Percentiles rank a stretch among this genome's conserved stretches.
These are phyloP conservation scores for Hucho hucho DNA, from an alignment of 2,113 vertebrate species.

Conservation along the genomic window DNA sequence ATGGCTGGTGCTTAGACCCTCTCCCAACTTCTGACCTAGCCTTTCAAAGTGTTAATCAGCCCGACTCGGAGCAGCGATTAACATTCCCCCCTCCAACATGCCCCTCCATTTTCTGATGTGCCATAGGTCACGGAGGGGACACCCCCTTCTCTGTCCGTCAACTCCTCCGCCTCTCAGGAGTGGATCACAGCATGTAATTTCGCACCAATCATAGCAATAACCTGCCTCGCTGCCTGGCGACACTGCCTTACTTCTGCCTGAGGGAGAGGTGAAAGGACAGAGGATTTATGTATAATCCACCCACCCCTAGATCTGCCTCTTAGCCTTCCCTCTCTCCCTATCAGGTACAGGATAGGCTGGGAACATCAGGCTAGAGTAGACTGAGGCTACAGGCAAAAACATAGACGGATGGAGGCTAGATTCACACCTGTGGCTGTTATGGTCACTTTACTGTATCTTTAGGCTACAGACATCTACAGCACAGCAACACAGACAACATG, in stretches of 20 bases:
- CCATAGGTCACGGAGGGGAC: not conserved
- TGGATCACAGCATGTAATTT: not conserved
- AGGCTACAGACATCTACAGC: too few species aligned
- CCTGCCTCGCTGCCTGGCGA: not conserved
- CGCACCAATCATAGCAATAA: not conserved
- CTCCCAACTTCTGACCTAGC: not conserved
- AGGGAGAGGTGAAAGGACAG: not conserved
- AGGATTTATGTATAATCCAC: not conserved
- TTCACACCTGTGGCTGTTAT: too few species aligned
- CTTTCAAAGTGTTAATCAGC: constrained; percentile 10
- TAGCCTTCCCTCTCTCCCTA: not conserved
- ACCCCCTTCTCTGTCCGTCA: not conserved
- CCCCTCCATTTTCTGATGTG: not conserved
- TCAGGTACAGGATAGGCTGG: too few species aligned
- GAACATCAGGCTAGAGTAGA: too few species aligned
- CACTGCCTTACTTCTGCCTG: not conserved
- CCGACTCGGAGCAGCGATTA: not conserved
- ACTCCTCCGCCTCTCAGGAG: constrained; percentile 21
- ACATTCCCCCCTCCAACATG: constrained; percentile 7
- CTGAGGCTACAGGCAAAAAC: too few species aligned
- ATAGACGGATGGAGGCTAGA: too few species aligned
- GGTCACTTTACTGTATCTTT: too few species aligned
- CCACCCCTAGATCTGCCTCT: not conserved
- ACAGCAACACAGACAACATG: too few species aligned
- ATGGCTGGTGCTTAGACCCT: not conserved